Percentiles rank a stretch among this genome's conserved stretches.
Conservation (phyloP, 2,797 vertebrate genomes). For the Hyperoplus immaculatus region DNA sequence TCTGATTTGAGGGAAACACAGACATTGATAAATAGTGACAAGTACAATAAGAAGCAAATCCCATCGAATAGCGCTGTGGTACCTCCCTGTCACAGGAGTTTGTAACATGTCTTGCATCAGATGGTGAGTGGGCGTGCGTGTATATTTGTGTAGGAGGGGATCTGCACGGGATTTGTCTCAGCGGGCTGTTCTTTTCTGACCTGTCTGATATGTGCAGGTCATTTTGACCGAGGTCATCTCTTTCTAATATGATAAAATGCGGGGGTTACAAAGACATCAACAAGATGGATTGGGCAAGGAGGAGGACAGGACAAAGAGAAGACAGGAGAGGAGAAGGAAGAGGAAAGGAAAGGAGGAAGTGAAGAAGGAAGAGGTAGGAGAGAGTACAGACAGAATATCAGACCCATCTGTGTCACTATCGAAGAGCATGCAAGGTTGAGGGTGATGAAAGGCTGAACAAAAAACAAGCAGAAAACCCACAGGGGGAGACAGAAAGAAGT, state of each 20-base stretch:
- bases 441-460: constrained; percentile 55
- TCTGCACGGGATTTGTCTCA: constrained; percentile 42
- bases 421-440: constrained; percentile 56
- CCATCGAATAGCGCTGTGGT: constrained; percentile 13
- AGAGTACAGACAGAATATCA: constrained; percentile 48
- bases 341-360: constrained; percentile 61
- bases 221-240: constrained; percentile 78
- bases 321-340: constrained; percentile 57
- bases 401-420: constrained; percentile 56
- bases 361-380: constrained; percentile 63
- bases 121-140: constrained; percentile 54
- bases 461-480: constrained; percentile 63
- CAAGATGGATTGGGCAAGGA: constrained; percentile 66
- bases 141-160: constrained; percentile 29
- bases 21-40: constrained; percentile 21
- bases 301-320: constrained; percentile 59
- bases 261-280: constrained; percentile 34
- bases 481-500: constrained; percentile 52
- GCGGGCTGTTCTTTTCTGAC: constrained; percentile 58
- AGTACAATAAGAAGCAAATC: constrained; percentile 28
- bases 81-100: constrained; percentile 38
- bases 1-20: constrained; percentile 31
- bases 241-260: constrained; percentile 64
- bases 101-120: constrained; percentile 50
- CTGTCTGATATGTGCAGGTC: constrained; percentile 75